Evolutionary conservation across 2,888 invertebrate species (phyloP).

Genomic region (Platycheirus rosarum): DNA sequence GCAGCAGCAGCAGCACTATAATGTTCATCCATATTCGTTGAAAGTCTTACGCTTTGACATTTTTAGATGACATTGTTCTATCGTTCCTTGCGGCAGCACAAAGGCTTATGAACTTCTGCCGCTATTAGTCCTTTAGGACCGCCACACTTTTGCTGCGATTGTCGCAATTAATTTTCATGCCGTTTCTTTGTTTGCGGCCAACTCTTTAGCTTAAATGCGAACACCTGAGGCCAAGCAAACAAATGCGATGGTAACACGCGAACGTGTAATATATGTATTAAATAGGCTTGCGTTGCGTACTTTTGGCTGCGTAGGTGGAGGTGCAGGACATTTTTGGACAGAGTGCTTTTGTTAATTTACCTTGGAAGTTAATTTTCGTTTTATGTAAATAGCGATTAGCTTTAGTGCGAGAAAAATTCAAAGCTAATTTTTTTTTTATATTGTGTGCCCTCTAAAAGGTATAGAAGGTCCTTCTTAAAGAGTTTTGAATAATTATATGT

Average conservation of each 20-base stretch:
- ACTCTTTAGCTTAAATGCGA: conserved; percentile 50
- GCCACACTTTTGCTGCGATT: conserved; percentile 59
- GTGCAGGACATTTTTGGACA: conserved; percentile 6
- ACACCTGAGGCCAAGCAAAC: conserved; percentile 55
- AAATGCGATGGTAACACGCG: conserved; percentile 62
- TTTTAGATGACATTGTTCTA: conserved; percentile 30
- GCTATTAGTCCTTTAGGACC: conserved; percentile 46
- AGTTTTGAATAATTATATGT: conserved; percentile 29
- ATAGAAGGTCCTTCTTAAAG: conserved; percentile 5
- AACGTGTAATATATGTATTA: conserved; percentile 60
- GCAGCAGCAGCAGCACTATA: neutral
- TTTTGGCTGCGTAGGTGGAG: conserved; percentile 7
- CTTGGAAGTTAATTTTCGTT: conserved; percentile 39
- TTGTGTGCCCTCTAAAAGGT: too few species aligned
- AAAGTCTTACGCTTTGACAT: conserved; percentile 10
- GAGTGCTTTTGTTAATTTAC: conserved; percentile 43
- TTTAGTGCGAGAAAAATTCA: conserved; percentile 38
- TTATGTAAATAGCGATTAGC: conserved; percentile 62
- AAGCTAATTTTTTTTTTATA: conserved; percentile 26
- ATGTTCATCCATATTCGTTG: conserved; percentile 28
- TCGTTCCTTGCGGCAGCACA: neutral
- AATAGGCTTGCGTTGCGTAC: conserved; percentile 1
- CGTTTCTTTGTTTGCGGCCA: conserved; percentile 56
- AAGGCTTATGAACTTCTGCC: conserved; percentile 29
- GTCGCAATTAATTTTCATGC: conserved; percentile 69